Evolutionary conservation across 1,140 invertebrate genomes (phyloP).

Genomic region (Apis laboriosa): DNA sequence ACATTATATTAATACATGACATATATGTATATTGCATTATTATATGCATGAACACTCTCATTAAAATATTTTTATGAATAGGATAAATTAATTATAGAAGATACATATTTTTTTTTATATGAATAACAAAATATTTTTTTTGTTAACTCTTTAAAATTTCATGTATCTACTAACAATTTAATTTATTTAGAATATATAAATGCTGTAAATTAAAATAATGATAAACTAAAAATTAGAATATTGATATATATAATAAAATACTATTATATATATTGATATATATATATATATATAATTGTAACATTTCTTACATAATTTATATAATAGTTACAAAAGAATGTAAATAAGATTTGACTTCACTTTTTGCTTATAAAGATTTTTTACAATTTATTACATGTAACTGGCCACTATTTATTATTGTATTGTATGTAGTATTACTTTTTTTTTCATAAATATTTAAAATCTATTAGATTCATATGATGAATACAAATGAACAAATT

Average conservation of each 20-base stretch:
- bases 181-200: not conserved
- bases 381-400: conserved; percentile 7
- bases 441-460: conserved; percentile 3
- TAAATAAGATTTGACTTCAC: not conserved
- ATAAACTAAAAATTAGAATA: not conserved
- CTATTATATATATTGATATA: not conserved
- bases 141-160: not conserved
- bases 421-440: conserved; percentile 24
- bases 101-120: conserved; percentile 20
- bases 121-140: conserved; percentile 5
- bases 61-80: conserved; percentile 38
- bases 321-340: not conserved
- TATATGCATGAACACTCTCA: conserved; percentile 61
- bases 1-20: conserved; percentile 32
- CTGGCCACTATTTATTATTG: conserved; percentile 37
- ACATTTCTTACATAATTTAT: not conserved
- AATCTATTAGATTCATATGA: conserved; percentile 26
- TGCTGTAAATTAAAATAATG: not conserved
- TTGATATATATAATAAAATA: not conserved
- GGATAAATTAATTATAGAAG: conserved; percentile 30
- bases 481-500: conserved; percentile 2
- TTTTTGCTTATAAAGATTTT: conserved; percentile 13
- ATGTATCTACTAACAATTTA: not conserved
- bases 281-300: not conserved
- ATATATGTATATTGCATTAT: conserved; percentile 28